Conservation (phyloP, 2,113 vertebrate species). For the Chrysemys picta region DNA sequence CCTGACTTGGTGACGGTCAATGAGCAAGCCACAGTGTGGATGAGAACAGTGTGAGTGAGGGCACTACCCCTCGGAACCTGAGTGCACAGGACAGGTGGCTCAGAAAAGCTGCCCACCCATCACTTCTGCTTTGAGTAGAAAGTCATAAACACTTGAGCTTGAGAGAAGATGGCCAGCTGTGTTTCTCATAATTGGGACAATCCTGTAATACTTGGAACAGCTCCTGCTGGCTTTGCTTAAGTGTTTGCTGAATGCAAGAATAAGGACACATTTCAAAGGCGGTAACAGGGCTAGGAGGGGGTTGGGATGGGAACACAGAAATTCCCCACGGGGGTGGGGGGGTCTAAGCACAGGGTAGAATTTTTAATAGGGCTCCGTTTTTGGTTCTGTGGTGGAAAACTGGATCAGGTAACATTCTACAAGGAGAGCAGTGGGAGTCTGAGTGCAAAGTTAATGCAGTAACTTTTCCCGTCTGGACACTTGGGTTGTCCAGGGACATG, state of each 20-base stretch:
- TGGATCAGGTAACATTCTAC: background rate
- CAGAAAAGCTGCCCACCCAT: fast-evolving
- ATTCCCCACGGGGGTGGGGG: background rate
- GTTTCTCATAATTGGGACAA: background rate
- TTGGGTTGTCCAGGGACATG: fast-evolving
- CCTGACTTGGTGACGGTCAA: background rate
- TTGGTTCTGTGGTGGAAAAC: background rate
- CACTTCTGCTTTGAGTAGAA: fast-evolving
- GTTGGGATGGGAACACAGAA: background rate
- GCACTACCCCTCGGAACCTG: fast-evolving
- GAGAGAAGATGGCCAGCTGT: background rate
- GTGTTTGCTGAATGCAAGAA: fast-evolving
- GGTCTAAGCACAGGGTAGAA: background rate
- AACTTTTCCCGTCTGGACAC: background rate
- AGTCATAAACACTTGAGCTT: fast-evolving
- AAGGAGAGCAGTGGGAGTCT: background rate
- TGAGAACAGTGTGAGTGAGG: too few species aligned
- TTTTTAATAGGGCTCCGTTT: fast-evolving
- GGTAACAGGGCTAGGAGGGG: background rate
- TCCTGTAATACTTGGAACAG: background rate
- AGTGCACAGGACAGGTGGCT: background rate
- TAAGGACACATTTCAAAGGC: background rate
- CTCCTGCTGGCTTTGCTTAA: background rate
- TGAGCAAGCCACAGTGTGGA: fast-evolving
- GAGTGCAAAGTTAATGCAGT: background rate